Base-by-base conservation (phyloP, 2,797 vertebrate species). In the Cryptoblepharus egeriae region DNA sequence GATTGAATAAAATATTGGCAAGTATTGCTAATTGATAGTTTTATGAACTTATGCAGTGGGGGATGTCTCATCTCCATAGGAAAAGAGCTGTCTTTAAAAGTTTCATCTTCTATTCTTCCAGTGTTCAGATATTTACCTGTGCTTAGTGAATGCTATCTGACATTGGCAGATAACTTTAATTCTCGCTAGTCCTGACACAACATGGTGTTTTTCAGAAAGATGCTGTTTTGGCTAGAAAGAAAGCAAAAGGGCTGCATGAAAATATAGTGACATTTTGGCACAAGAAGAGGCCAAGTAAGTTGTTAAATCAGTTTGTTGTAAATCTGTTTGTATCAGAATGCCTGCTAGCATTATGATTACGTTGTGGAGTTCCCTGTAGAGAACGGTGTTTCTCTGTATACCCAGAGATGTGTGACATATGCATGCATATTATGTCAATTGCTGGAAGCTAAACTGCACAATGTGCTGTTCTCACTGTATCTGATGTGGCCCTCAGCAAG, bases 201-300 rank as follows among this genome's bases (percentile, higher is more conserved):
- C 60, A 32, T 88, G 3, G 10, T 93, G 45, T 92, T 49, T 93
- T 94, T 75, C 85, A 99, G 99, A 96, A 93, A 3, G 96, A 97
- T 57, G 99, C 98, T 32, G 94, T 93, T 72, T 96, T 94, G 85
- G 98, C 99, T 8, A 97, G 96, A 90, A 99, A 97, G 94, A 98
- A 95, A 91, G 98, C 97, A 0, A 98, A 97, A 93, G 24, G 91
- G 2, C 89, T 99, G 18, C 91, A 96, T 81, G 94, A 96, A 9
- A 97, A 98, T n/a, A 91, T 98, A 49, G 81, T 94, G 11, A 95
- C 98, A 0, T 96, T 98, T 86, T 99, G 96, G 97, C 97, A 98
- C 81, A 97, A 92, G 91, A 99, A 98, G 92, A 99, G 97, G 92
- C 95, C 91, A 58, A 97, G 98, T 99, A 93, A 97, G 97, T 95